phyloP scores from a whole-genome alignment of 1,140 invertebrate genomes.

The Orius insidiosus region DNA sequence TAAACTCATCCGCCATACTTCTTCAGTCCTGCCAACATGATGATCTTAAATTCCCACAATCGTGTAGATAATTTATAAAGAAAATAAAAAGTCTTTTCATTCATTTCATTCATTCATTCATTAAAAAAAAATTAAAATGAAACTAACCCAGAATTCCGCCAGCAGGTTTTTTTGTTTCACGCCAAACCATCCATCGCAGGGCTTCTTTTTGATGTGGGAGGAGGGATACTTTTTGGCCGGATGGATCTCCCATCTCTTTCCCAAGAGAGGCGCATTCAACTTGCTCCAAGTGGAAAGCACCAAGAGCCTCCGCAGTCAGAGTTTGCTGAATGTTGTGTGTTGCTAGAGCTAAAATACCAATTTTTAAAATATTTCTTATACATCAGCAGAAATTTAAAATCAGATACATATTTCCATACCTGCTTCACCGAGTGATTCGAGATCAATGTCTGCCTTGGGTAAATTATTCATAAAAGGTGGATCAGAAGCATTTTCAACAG shows the following conservation, averaged over 20 bases:
- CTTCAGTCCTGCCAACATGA: no score
- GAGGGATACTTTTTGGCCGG: slow-evolving; percentile 44
- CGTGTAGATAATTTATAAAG: no score
- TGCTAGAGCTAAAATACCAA: slow-evolving; percentile 31
- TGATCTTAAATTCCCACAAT: no score
- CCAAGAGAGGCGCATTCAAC: slow-evolving; percentile 41
- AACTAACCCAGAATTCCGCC: slow-evolving; percentile 52
- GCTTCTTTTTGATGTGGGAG: slow-evolving; percentile 80
- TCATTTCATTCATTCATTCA: no score
- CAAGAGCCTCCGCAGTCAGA: slow-evolving; percentile 49
- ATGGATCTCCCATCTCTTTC: slow-evolving; percentile 38
- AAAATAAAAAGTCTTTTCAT: no score
- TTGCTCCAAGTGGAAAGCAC: slow-evolving; percentile 55
- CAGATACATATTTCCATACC: slow-evolving; percentile 8
- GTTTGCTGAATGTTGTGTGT: slow-evolving; percentile 41
- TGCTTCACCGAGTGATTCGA: slow-evolving; percentile 10
- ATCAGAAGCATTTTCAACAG: no score
- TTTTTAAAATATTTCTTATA: slow-evolving; percentile 8
- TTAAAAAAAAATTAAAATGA: slow-evolving; percentile 12
- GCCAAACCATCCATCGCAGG: slow-evolving; percentile 73
- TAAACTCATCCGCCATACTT: no score
- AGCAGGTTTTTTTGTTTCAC: slow-evolving; percentile 62
- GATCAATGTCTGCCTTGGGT: slow-evolving; percentile 8
- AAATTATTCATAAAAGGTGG: background rate
- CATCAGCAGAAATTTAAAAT: no score